Base-by-base conservation (phyloP, 2,113 vertebrate genomes). In the Mungos mungo region DNA sequence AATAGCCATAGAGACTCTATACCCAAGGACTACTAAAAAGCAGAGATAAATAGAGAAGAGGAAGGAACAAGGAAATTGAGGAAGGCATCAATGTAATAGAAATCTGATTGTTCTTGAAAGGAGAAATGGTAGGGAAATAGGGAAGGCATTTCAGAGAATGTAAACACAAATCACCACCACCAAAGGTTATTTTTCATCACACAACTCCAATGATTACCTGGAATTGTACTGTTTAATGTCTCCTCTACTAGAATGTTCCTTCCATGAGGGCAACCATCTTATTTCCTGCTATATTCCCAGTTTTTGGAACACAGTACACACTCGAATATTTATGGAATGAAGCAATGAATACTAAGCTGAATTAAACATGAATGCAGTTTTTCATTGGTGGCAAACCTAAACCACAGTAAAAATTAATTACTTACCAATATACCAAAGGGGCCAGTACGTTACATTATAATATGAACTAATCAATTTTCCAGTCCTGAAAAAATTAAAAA, bases 351-450 rank as follows among this genome's bases (percentile, higher is more conserved):
- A 84, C 35, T 77, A 85, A 94, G 4, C 1, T 93, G 88, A 97
- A 92, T 77, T 93, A 82, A 94, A 88, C 19, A 8, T 72, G 41
- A 31, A 72, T 27, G 38, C 52, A 88, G 18, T 79, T 96, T 92
- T 93, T 95, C 68, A 93, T 18, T 93, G 57, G 7, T 14, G 66
- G 54, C 93, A 92, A 96, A 66, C 69, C 45, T 92, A 82, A 79
- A 72, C 90, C 63, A 83, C 33, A 86, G 72, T 60, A 76, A 87
- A 97, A 84, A 71, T 25, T 21, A 94, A 72, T 0, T 0, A 98
- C 99, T 99, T 98, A 99, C 99, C 99, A 13, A 99, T 99, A 97
- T 99, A 99, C 99, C 99, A 99, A 68, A 99, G 99, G 0, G 99
- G 99, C 99, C 99, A 99, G 97, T 99, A 99, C 0, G 98, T 98